Conservation (phyloP, 2,113 vertebrate genomes). For the Callopanchax toddi region DNA sequence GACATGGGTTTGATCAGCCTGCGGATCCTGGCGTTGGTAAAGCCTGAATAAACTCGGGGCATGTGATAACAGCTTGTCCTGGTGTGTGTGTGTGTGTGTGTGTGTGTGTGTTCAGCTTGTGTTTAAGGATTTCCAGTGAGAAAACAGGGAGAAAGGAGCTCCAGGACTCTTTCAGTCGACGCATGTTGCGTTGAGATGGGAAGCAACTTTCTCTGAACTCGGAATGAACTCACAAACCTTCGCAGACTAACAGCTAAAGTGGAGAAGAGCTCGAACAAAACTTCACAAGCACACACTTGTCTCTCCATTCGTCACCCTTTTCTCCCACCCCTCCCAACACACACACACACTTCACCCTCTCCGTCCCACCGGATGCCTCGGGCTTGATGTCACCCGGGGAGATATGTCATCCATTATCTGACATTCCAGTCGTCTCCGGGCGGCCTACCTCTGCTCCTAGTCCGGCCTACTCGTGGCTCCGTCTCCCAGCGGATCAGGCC, state of each 20-base stretch:
- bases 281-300: constrained; percentile 70
- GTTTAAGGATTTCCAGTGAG: constrained; percentile 10
- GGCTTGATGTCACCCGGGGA: constrained; percentile 59
- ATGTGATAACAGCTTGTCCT: constrained; percentile 49
- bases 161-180: not conserved
- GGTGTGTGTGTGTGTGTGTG: not conserved
- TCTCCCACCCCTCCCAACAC: not conserved
- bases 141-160: constrained; percentile 3
- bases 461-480: constrained; percentile 1
- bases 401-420: constrained; percentile 62
- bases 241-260: constrained; percentile 12
- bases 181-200: not conserved
- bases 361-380: constrained; percentile 43
- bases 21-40: not conserved
- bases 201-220: constrained; percentile 57
- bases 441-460: constrained; percentile 30
- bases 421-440: constrained; percentile 55
- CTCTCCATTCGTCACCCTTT: constrained; percentile 53
- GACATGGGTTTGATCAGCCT: constrained; percentile 35
- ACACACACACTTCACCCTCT: not conserved
- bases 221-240: constrained; percentile 48
- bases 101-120: not conserved
- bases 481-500: constrained; percentile 14
- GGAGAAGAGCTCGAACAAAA: constrained; percentile 35
- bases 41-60: constrained; percentile 42